Evolutionary conservation across 2,797 vertebrate genomes (phyloP), one percentile per base, ranked within the genome.

Genomic region (Alcedo atthis): DNA sequence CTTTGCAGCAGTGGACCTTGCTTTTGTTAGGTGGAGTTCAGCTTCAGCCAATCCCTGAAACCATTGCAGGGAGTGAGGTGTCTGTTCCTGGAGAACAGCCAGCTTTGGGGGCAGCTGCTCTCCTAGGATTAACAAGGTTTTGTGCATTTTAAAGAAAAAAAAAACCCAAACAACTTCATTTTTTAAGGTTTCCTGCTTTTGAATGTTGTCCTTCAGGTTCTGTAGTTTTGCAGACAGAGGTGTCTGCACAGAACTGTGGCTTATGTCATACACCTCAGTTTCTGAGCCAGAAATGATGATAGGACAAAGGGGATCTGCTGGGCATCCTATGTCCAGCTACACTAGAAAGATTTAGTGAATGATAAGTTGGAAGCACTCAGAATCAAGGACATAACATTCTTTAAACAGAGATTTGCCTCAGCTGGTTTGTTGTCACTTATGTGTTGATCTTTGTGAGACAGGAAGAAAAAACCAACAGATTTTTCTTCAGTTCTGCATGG

Each of bases 231-330:
- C 83, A 90, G 74, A 73, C 46, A 73, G 59, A 70, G 45, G 35
- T 81, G 70, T 79, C 86, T 88, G 75, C 68, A 94, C 24, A 51
- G 87, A 85, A 76, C 77, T n/a, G 82, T 33, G 64, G 69, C 71
- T 88, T 94, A 61, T 10, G 11, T 87, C 53, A 7, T 18, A 15
- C 5, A 20, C 13, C 55, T 79, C 13, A 25, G 51, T 7, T 91
- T 71, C 73, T 62, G 75, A 85, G 83, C 83, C 83, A 68, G 3
- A 61, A 77, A 26, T 66, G 32, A 26, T n/a, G 37, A 16, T 3
- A 54, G 64, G 73, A 61, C 75, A 89, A 43, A 69, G 78, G 64
- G 68, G 7, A 33, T 84, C 77, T 79, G 64, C 69, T 67, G 67
- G 35, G 30, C 69, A 77, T 62, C 57, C 71, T 61, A 40, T 62